These are phyloP conservation scores for Dascillus cervinus DNA, from an alignment of 2,888 invertebrate species.

Conservation along the genomic window DNA sequence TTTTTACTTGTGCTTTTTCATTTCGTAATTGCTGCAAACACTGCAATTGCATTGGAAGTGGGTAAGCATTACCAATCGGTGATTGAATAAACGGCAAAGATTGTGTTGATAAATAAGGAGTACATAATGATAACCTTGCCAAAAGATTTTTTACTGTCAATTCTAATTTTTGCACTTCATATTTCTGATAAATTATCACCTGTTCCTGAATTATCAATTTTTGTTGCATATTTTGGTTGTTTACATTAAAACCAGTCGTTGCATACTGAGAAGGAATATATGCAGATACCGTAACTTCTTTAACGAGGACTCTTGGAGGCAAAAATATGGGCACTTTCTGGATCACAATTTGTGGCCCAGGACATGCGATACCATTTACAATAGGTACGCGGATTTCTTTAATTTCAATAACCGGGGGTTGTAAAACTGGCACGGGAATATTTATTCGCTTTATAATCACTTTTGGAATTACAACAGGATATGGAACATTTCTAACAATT, in stretches of 20 bases:
- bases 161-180: conserved; percentile 7
- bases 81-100: not conserved
- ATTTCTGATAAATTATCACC: conserved; percentile 6
- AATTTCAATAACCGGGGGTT: conserved; percentile 8
- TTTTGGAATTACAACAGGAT: conserved; percentile 5
- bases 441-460: conserved; percentile 6
- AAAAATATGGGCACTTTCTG: conserved; percentile 6
- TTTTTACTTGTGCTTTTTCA: conserved; percentile 3
- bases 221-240: not conserved
- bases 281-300: conserved; percentile 4
- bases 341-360: conserved; percentile 5
- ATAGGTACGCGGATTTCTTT: conserved; percentile 4
- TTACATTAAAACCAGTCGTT: too few relatives aligned
- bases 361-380: conserved; percentile 2
- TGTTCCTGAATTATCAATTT: conserved; percentile 1
- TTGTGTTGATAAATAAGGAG: not conserved
- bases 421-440: conserved; percentile 6
- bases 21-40: conserved; percentile 2
- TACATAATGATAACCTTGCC: conserved; percentile 4
- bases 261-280: too few relatives aligned
- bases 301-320: conserved; percentile 6
- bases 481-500: conserved; percentile 5
- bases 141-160: conserved; percentile 5
- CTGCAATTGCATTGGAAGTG: not conserved
- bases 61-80: not conserved